Conservation (phyloP, 2,888 invertebrate genomes). For the Andrena marginata region DNA sequence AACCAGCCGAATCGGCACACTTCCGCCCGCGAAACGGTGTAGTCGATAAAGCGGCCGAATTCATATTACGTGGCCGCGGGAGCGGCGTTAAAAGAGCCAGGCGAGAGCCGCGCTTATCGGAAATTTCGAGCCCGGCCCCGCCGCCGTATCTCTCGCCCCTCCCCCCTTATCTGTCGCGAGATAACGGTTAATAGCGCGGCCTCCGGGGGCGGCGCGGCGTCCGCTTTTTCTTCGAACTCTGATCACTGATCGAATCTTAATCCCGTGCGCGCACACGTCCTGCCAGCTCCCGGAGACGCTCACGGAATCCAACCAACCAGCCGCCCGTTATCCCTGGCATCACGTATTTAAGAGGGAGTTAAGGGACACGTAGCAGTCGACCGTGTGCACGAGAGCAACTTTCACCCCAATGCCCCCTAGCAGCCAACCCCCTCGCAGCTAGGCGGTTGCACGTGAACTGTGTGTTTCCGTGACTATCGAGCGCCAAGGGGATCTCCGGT, state of each 20-base stretch:
- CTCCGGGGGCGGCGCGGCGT: conserved; percentile 2
- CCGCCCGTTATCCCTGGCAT: conserved; percentile 76
- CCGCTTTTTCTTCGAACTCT: conserved; percentile 49
- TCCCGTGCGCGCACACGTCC: conserved; percentile 21
- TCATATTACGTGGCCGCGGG: not conserved
- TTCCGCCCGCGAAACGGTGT: not conserved
- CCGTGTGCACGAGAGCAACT: conserved; percentile 45
- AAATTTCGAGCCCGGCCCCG: conserved; percentile 41
- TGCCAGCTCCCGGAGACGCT: conserved; percentile 21
- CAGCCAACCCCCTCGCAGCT: conserved; percentile 6
- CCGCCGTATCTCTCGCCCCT: conserved; percentile 26
- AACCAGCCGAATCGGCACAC: conserved; percentile 11
- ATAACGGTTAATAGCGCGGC: conserved; percentile 59
- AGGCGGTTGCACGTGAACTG: conserved; percentile 54
- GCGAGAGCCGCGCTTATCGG: conserved; percentile 44
- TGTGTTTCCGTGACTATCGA: conserved; percentile 39
- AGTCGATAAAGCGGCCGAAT: conserved; percentile 20
- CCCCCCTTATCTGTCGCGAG: conserved; percentile 42
- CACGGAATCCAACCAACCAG: conserved; percentile 33
- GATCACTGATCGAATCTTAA: conserved; percentile 64
- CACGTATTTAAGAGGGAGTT: conserved; percentile 83
- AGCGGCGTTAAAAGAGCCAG: conserved; percentile 37
- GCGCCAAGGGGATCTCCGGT: conserved; percentile 16
- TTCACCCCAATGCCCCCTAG: conserved; percentile 8
- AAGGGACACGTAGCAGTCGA: conserved; percentile 78